phyloP scores from a whole-genome alignment of 2,888 invertebrate genomes.

The Dyspetes luteomarginatus region DNA sequence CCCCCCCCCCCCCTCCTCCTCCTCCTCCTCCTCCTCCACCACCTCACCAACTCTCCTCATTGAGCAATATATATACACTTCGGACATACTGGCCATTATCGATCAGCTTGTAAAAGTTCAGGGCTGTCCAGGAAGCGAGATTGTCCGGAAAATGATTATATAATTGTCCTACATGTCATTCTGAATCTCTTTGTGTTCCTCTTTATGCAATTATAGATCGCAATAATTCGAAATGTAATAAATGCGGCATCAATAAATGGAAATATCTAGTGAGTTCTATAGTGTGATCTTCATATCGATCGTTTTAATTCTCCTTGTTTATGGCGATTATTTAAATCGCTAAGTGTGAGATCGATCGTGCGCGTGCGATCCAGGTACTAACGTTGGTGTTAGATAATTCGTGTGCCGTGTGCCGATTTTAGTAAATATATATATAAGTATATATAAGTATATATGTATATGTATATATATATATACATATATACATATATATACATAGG shows the following conservation, averaged over 20 bases:
- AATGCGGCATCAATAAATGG: background rate
- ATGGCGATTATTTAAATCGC: constrained; percentile 13
- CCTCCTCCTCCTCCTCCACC: constrained; percentile 51
- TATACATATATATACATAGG: constrained; percentile 56
- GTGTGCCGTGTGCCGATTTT: constrained; percentile 82
- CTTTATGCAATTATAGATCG: background rate
- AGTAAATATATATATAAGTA: constrained; percentile 44
- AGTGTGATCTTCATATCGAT: background rate
- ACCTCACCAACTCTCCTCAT: constrained; percentile 43
- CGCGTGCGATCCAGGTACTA: constrained; percentile 80
- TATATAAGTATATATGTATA: constrained; percentile 29
- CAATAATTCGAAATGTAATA: background rate
- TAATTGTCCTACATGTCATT: constrained; percentile 26
- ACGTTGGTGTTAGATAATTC: constrained; percentile 83
- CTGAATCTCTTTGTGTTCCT: background rate
- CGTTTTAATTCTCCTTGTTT: background rate
- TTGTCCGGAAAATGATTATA: constrained; percentile 43
- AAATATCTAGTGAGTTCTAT: background rate
- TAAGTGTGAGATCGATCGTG: constrained; percentile 47
- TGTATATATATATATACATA: constrained; percentile 32
- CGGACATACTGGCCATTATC: constrained; percentile 78
- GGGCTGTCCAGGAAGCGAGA: constrained; percentile 76
- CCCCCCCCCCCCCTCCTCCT: constrained; percentile 60
- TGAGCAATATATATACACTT: constrained; percentile 64
- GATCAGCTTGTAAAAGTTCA: constrained; percentile 80